phyloP scores from a whole-genome alignment of 2,113 vertebrate genomes.

The Vidua chalybeata region DNA sequence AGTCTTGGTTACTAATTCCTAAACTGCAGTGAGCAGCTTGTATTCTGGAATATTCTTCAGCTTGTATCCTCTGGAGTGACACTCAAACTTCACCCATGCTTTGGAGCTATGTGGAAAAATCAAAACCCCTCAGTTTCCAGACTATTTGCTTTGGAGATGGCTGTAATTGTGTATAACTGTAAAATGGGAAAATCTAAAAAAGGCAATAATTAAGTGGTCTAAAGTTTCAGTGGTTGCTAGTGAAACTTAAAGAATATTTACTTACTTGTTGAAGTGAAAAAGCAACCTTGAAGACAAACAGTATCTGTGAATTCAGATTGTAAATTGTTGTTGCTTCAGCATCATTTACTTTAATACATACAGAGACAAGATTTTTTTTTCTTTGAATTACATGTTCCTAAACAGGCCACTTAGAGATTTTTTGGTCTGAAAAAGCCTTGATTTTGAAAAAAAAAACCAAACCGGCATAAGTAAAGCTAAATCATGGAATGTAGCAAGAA shows the following conservation, averaged over 20 bases:
- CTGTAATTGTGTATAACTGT: background rate
- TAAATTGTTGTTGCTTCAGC: background rate
- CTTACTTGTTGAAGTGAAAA: background rate
- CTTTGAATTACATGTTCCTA: background rate
- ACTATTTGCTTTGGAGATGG: background rate
- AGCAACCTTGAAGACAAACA: background rate
- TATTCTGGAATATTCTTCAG: background rate
- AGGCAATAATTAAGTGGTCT: background rate
- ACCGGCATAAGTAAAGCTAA: background rate
- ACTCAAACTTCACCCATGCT: background rate
- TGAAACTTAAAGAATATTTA: background rate
- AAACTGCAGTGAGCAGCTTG: background rate
- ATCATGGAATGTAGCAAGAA: background rate
- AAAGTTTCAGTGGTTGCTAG: background rate
- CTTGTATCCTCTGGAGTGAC: background rate
- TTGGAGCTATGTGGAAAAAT: background rate
- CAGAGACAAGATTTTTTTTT: accelerated
- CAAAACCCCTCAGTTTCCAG: background rate
- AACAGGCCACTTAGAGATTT: background rate
- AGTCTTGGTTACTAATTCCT: background rate
- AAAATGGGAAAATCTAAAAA: background rate
- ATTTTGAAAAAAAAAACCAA: background rate
- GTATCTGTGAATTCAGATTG: background rate
- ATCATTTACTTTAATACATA: background rate
- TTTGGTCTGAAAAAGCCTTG: background rate